Conservation (phyloP, 2,888 invertebrate genomes). For the Rugalucina vietnamica region DNA sequence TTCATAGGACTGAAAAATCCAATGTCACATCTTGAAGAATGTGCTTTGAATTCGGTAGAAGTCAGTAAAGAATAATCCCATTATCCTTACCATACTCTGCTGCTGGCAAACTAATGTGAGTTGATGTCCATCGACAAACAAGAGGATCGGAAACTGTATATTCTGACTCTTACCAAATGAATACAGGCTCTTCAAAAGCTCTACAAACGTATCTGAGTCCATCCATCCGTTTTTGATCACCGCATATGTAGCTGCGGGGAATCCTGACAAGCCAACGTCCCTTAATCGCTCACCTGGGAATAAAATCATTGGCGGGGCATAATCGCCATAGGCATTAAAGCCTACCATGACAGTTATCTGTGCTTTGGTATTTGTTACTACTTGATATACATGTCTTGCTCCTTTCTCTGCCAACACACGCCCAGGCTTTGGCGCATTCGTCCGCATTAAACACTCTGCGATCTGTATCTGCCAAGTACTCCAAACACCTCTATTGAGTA, state of each 20-base stretch:
- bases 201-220: conserved; percentile 35
- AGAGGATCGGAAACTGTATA: conserved; percentile 26
- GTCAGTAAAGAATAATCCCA: conserved; percentile 42
- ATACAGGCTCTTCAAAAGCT: conserved; percentile 11
- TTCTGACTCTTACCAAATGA: not conserved
- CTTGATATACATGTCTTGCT: conserved; percentile 28
- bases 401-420: conserved; percentile 28
- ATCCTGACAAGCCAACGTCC: conserved; percentile 33
- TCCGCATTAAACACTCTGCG: conserved; percentile 34
- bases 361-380: conserved; percentile 28
- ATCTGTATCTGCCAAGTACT: too few species aligned
- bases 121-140: conserved; percentile 50
- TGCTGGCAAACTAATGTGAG: conserved; percentile 27
- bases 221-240: conserved; percentile 46
- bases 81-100: conserved; percentile 28
- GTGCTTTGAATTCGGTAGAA: conserved; percentile 46
- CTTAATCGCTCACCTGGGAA: conserved; percentile 51
- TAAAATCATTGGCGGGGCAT: conserved; percentile 33
- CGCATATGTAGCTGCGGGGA: conserved; percentile 38
- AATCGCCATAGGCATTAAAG: conserved; percentile 44
- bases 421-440: conserved; percentile 16
- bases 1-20: not conserved
- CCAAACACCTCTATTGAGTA: too few species aligned
- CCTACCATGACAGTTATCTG: conserved; percentile 51
- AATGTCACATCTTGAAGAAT: conserved; percentile 35